These are phyloP conservation scores for Mirza zaza DNA, from an alignment of 2,113 vertebrate species.

Conservation along the genomic window DNA sequence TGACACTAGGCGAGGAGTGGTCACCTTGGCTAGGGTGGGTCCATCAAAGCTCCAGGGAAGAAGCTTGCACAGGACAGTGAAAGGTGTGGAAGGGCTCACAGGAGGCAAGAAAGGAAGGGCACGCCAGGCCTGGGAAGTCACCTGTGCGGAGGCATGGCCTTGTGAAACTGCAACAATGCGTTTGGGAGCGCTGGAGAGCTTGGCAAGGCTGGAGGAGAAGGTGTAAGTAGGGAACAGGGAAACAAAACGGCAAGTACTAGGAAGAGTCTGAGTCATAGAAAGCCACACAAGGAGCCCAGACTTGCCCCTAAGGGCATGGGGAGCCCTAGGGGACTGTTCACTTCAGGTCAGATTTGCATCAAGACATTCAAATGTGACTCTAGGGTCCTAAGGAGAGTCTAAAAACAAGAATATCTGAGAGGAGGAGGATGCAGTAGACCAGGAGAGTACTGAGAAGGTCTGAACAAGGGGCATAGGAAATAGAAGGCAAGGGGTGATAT, in stretches of 20 bases:
- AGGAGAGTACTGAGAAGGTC: neutral
- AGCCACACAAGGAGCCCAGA: neutral
- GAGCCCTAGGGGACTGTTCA: neutral
- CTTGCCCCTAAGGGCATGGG: neutral
- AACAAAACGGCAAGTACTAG: neutral
- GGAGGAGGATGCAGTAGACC: neutral
- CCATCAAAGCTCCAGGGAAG: neutral
- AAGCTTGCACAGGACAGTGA: neutral
- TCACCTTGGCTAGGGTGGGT: accelerated
- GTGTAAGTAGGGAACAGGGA: neutral
- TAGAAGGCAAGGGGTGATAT: neutral
- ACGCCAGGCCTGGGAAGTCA: neutral
- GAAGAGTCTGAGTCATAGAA: neutral
- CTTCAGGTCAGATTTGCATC: neutral
- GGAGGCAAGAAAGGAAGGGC: neutral
- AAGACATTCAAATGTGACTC: neutral
- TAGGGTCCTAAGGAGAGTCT: neutral
- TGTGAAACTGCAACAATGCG: neutral
- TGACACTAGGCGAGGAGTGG: neutral
- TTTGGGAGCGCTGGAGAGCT: neutral
- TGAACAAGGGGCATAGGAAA: neutral
- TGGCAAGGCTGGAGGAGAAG: neutral
- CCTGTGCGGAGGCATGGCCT: neutral
- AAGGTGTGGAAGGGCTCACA: neutral
- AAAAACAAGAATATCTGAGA: neutral